These are phyloP conservation scores for Macrobrachium nipponense DNA, from an alignment of 1,140 invertebrate genomes.

Conservation along the genomic window DNA sequence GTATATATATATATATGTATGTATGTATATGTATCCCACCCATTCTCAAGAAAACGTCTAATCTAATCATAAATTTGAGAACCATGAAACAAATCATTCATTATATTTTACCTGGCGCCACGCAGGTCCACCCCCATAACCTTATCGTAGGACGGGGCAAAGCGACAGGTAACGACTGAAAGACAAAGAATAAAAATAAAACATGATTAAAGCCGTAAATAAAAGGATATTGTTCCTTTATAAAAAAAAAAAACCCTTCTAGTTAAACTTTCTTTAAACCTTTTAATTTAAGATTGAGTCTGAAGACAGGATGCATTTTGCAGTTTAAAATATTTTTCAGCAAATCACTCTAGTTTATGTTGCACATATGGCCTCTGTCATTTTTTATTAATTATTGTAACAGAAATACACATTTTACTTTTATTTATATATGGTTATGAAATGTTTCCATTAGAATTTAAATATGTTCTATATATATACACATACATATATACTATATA, in stretches of 20 bases:
- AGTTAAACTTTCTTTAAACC: background rate
- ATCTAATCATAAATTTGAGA: background rate
- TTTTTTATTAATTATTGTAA: background rate
- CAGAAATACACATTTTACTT: background rate
- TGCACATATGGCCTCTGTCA: too few relatives aligned
- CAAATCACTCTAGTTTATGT: background rate
- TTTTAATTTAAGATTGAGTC: background rate
- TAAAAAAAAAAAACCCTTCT: too few relatives aligned
- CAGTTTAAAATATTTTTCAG: background rate
- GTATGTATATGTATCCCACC: background rate
- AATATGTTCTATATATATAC: background rate
- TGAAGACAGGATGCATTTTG: background rate
- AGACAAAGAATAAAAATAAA: background rate
- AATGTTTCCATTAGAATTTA: background rate
- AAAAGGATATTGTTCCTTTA: background rate
- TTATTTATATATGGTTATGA: background rate
- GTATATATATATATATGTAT: background rate
- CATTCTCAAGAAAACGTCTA: too few relatives aligned
- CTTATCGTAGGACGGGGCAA: constrained; percentile 69
- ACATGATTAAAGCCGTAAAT: background rate
- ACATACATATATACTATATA: constrained; percentile 12
- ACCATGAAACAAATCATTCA: background rate
- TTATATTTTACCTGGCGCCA: constrained; percentile 33
- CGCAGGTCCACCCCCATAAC: constrained; percentile 66
- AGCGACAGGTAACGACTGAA: constrained; percentile 64